A percentile compares a stretch with the other conserved stretches of the same genome.
Conservation (phyloP, 2,797 vertebrate species). For the Sebastolobus altivelis region DNA sequence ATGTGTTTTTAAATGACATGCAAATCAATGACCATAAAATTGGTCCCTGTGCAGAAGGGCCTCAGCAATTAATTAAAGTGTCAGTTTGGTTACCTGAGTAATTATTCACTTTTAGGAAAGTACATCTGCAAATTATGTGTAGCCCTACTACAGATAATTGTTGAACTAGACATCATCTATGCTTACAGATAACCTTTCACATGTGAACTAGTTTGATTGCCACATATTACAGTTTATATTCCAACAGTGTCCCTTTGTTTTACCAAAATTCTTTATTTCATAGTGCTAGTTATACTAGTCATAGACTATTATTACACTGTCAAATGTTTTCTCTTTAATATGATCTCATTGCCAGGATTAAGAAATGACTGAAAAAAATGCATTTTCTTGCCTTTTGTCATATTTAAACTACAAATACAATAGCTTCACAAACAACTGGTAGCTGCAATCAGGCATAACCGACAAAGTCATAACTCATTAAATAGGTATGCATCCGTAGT, state of each 20-base stretch:
- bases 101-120: background rate
- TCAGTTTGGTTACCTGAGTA: background rate
- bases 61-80: background rate
- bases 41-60: background rate
- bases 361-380: background rate
- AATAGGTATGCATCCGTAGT: background rate
- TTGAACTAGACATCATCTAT: background rate
- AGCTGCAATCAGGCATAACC: slow-evolving; percentile 24
- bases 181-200: background rate
- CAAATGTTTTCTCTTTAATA: background rate
- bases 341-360: background rate
- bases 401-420: slow-evolving; percentile 19
- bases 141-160: background rate
- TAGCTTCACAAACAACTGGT: slow-evolving; percentile 21
- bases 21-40: background rate
- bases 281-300: background rate
- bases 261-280: background rate
- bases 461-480: slow-evolving; percentile 39
- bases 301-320: background rate
- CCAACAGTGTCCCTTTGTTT: background rate
- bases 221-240: background rate
- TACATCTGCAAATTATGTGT: background rate
- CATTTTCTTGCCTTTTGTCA: slow-evolving; percentile 1
- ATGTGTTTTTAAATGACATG: background rate
- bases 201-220: background rate